Evolutionary conservation across 2,888 invertebrate species (phyloP).

Genomic region (Athrips mouffetella): DNA sequence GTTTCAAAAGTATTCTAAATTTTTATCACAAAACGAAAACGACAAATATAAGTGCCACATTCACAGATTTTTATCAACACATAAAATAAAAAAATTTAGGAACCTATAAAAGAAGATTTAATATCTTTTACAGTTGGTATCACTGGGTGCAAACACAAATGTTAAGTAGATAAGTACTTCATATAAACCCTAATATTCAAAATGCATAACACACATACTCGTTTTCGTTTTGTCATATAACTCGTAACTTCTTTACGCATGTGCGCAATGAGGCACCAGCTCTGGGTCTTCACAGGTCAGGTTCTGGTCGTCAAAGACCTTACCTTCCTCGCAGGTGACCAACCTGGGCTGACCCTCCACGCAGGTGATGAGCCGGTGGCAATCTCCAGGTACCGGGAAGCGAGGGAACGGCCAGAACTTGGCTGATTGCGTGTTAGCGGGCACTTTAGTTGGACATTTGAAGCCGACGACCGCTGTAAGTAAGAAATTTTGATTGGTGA

Average conservation of each 20-base stretch:
- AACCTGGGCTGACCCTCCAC: constrained; percentile 93
- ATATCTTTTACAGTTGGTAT: too few relatives aligned
- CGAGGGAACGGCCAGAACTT: constrained; percentile 96
- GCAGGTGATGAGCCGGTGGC: constrained; percentile 92
- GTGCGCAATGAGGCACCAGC: constrained; percentile 71
- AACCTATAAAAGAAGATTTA: too few relatives aligned
- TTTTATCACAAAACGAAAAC: constrained; percentile 58
- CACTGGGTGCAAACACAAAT: too few relatives aligned
- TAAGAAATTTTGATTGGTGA: constrained; percentile 12
- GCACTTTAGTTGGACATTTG: constrained; percentile 92
- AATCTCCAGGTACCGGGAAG: constrained; percentile 92
- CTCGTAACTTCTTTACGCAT: constrained; percentile 38
- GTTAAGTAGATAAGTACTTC: too few relatives aligned
- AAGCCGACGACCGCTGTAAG: constrained; percentile 94
- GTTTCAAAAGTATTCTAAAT: not conserved
- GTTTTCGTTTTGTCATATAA: constrained; percentile 54
- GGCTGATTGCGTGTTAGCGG: constrained; percentile 87
- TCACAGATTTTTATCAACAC: too few relatives aligned
- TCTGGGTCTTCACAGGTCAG: constrained; percentile 91
- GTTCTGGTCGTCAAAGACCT: constrained; percentile 89
- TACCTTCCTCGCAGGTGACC: constrained; percentile 91
- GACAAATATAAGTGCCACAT: constrained; percentile 11
- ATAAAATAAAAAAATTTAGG: too few relatives aligned
- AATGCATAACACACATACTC: constrained; percentile 7
- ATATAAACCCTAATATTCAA: not conserved